A percentile compares a stretch with the other conserved stretches of the same genome.
phyloP scores from a whole-genome alignment of 1,140 invertebrate genomes.

The Pomacea maculata region DNA sequence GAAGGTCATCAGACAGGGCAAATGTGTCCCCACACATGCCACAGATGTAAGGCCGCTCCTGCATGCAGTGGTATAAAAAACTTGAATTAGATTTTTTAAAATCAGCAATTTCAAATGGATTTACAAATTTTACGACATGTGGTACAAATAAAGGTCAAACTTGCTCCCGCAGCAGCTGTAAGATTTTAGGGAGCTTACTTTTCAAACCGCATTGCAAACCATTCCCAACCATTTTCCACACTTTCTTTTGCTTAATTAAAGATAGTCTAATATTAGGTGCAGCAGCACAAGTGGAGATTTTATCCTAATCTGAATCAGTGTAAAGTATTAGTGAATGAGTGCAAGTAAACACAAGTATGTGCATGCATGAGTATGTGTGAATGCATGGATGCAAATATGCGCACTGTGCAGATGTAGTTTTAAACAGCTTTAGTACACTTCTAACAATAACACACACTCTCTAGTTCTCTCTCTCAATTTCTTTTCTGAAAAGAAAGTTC shows the following conservation, averaged over 20 bases:
- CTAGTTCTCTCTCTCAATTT: neutral
- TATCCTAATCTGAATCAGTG: no score
- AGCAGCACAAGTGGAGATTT: no score
- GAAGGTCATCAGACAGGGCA: constrained; percentile 38
- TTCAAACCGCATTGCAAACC: no score
- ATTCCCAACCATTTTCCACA: no score
- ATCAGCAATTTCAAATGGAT: no score
- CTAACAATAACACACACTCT: neutral
- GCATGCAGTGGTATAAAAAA: neutral
- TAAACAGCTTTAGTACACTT: neutral
- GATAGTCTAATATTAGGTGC: neutral
- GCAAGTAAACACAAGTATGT: neutral
- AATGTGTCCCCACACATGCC: constrained; percentile 58
- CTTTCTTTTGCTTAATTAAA: neutral
- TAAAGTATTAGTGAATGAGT: no score
- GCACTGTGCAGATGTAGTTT: neutral
- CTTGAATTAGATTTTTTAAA: neutral
- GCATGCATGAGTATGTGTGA: neutral
- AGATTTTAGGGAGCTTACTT: no score
- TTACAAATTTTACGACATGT: no score
- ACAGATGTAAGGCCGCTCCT: constrained; percentile 58
- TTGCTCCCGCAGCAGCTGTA: no score
- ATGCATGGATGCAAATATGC: neutral
- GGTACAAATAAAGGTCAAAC: no score
- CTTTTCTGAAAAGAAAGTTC: neutral